Conservation (phyloP, 2,888 invertebrate species). For the Drosophila subsilvestris region DNA sequence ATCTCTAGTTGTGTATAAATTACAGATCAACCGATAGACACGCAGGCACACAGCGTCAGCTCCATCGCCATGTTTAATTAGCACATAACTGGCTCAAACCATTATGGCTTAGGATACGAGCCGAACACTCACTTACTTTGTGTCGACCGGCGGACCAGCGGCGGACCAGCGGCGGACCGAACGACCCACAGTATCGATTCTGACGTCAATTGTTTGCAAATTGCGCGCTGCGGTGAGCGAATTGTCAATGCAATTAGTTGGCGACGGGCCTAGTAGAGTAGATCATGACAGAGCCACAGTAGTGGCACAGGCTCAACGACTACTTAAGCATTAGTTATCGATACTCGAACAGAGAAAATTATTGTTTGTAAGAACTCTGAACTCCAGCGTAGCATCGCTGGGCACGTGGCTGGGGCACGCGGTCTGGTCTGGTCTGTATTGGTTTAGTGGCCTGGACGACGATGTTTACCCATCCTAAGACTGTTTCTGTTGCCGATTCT, state of each 20-base stretch:
- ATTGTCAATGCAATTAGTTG: slow-evolving; percentile 61
- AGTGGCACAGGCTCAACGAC: slow-evolving; percentile 11
- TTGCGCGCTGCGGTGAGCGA: slow-evolving; percentile 25
- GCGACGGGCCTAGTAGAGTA: slow-evolving; percentile 4
- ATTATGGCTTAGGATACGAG: slow-evolving; percentile 12
- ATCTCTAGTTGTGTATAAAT: slow-evolving; percentile 28
- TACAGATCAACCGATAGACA: slow-evolving; percentile 47
- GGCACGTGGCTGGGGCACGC: slow-evolving; percentile 35
- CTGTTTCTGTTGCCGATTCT: not conserved
- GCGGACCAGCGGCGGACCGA: too few relatives aligned
- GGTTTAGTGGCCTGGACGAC: not conserved
- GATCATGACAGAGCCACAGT: slow-evolving; percentile 27
- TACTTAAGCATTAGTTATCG: slow-evolving; percentile 38
- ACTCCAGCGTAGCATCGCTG: not conserved
- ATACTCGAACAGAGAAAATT: slow-evolving; percentile 22
- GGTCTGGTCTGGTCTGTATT: not conserved
- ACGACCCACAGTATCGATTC: slow-evolving; percentile 24
- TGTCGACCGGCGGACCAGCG: slow-evolving; percentile 10
- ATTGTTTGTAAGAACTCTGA: slow-evolving; percentile 24
- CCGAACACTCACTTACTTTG: slow-evolving; percentile 4
- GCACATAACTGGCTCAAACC: slow-evolving; percentile 42
- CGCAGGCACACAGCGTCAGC: slow-evolving; percentile 35
- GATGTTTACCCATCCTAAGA: slow-evolving; percentile 21
- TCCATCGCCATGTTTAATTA: slow-evolving; percentile 73
- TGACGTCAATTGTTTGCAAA: slow-evolving; percentile 64